Conservation (phyloP, 2,113 vertebrate genomes). For the Dicerorhinus sumatrensis region DNA sequence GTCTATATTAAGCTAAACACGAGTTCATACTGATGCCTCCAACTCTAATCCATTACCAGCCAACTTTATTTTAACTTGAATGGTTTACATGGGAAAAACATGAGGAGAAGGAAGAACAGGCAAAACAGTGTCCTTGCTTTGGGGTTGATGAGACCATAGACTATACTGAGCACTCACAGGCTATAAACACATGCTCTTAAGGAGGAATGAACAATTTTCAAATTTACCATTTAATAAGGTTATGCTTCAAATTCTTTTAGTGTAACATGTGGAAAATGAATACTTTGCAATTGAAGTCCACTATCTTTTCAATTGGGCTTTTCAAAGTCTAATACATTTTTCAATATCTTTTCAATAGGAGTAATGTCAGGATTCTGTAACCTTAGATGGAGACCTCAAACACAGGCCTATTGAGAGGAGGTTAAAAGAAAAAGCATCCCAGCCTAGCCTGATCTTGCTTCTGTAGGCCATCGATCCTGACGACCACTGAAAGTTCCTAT, state of each 20-base stretch:
- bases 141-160: not conserved
- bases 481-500: not conserved
- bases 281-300: not conserved
- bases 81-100: not conserved
- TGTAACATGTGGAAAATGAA: not conserved
- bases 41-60: not conserved
- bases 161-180: not conserved
- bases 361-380: not conserved
- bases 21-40: not conserved
- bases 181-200: not conserved
- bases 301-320: not conserved
- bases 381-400: not conserved
- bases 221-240: not conserved
- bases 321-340: not conserved
- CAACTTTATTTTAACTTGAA: constrained; percentile 2
- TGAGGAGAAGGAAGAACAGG: not conserved
- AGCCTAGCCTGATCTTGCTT: not conserved
- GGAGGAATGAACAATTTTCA: constrained; percentile 23
- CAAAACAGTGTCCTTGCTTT: not conserved
- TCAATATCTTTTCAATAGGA: not conserved
- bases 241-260: not conserved
- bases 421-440: not conserved
- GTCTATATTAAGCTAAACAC: not conserved
- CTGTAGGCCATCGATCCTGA: not conserved
- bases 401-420: not conserved